Evolutionary conservation across 2,888 invertebrate genomes (phyloP), one percentile per base, ranked within the genome.

Genomic region (Saturnia japonica): DNA sequence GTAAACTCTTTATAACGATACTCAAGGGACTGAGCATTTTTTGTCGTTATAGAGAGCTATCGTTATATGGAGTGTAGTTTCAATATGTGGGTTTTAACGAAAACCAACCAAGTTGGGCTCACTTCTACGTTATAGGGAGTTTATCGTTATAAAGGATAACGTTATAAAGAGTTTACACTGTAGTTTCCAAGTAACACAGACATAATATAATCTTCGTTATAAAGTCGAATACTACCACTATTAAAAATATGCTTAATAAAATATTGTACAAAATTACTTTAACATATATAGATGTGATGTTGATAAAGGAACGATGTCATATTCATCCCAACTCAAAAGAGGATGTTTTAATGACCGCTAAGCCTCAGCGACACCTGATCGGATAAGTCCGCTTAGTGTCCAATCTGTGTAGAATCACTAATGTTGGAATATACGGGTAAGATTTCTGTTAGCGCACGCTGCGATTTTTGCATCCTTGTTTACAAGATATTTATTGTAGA

Each of bases 271-370:
- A 42, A 54, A 68, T 22, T 40, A 54, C 54, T 67, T 67, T 67
- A 70, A 67, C 42, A 51, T 28, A 51, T 54, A 66, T 34, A 67
- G 51, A 67, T 45, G 66, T 66, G 77, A 74, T 73, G 72, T 68
- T 70, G 81, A 83, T 84, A 81, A 82, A 80, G 78, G 77, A 82
- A 78, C 80, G 79, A 78, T 78, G 66, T 82, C 79, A 82, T 80
- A 79, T 80, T 74, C 74, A 78, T 80, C 80, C 78, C 73, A 75
- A 77, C 79, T 80, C 80, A 87, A 87, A 85, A 82, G 85, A 88
- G 86, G 84, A 80, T 84, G 87, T 88, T 82, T 86, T 87, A 87
- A 87, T 86, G 84, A 86, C 83, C 82, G 84, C 81, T 85, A 86
- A 86, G 82, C 86, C 80, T 78, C 76, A 74, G 74, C 76, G 77